A percentile compares a stretch with the other conserved stretches of the same genome.
phyloP scores from a whole-genome alignment of 2,888 invertebrate genomes.

The Epinotia ramella region DNA sequence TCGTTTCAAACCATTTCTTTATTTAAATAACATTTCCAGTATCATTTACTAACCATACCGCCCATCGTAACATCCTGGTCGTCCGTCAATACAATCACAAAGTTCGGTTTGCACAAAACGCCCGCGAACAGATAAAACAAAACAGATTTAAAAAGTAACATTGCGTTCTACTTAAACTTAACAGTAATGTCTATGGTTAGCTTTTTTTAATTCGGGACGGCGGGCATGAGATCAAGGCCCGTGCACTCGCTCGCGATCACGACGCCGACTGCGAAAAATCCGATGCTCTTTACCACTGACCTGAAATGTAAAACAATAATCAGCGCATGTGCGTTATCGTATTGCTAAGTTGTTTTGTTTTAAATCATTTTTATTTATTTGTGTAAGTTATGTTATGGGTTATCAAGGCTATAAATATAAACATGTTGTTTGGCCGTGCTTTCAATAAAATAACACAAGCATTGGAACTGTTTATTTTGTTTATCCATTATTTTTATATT shows the following conservation, averaged over 20 bases:
- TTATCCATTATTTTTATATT: too few relatives aligned
- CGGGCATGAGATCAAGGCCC: constrained; percentile 90
- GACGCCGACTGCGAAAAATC: constrained; percentile 91
- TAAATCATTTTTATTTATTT: neutral
- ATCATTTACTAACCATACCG: constrained; percentile 87
- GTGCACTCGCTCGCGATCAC: constrained; percentile 91
- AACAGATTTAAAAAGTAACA: constrained; percentile 73
- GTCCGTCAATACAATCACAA: constrained; percentile 92
- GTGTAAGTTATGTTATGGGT: too few relatives aligned
- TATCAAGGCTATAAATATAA: neutral
- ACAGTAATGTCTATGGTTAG: constrained; percentile 33
- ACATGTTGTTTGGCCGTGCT: neutral
- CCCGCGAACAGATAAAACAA: constrained; percentile 61
- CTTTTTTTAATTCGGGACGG: constrained; percentile 74
- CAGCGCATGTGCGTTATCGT: constrained; percentile 21
- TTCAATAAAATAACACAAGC: neutral
- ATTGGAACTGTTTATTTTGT: too few relatives aligned
- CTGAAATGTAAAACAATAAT: constrained; percentile 81
- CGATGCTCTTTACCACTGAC: constrained; percentile 92
- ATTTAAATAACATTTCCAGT: constrained; percentile 50
- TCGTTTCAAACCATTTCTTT: constrained; percentile 68
- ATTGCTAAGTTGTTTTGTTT: constrained; percentile 9
- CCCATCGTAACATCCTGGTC: constrained; percentile 93
- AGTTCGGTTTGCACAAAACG: constrained; percentile 85
- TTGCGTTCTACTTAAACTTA: constrained; percentile 57